phyloP scores from a whole-genome alignment of 37 sponge, comb jelly and placozoan species.

The Axinella damicornis region DNA sequence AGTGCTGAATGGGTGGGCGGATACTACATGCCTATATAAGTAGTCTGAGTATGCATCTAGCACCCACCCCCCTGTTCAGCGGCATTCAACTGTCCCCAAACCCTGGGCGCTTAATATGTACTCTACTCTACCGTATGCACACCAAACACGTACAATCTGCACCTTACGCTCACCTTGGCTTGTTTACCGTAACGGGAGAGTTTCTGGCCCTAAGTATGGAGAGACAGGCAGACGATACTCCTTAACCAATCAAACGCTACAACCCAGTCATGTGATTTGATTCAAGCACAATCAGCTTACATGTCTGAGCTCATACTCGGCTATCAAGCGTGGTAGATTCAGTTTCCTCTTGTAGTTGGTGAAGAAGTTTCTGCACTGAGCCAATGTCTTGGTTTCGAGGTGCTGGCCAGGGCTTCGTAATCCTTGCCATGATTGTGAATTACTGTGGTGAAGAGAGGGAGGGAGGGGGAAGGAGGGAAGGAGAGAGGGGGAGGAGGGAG shows the following conservation, averaged over 20 bases:
- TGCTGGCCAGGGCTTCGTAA: slow-evolving; percentile 49
- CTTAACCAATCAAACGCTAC: not conserved
- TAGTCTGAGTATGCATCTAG: too few relatives aligned
- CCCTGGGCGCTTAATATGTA: too few relatives aligned
- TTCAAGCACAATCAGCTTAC: slow-evolving; percentile 19
- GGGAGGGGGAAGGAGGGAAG: too few relatives aligned
- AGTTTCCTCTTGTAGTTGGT: slow-evolving; percentile 77
- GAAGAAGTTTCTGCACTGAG: slow-evolving; percentile 77
- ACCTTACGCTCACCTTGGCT: slow-evolving; percentile 28
- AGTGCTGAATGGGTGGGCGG: too few relatives aligned
- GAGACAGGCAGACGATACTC: not conserved
- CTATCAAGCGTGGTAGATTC: slow-evolving; percentile 58
- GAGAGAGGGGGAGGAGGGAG: too few relatives aligned
- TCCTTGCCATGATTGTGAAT: slow-evolving; percentile 61
- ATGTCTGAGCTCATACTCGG: slow-evolving; percentile 68
- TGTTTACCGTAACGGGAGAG: slow-evolving; percentile 56
- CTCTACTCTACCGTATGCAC: too few relatives aligned
- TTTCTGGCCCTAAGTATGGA: slow-evolving; percentile 40
- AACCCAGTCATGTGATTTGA: too few relatives aligned
- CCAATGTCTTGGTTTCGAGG: slow-evolving; percentile 58
- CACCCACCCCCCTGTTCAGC: too few relatives aligned
- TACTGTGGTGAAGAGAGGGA: not conserved
- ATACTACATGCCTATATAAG: too few relatives aligned
- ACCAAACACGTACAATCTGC: too few relatives aligned
- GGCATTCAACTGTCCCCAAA: too few relatives aligned